Base-by-base conservation (phyloP, 2,888 invertebrate species). In the Ferrisia virgata region DNA sequence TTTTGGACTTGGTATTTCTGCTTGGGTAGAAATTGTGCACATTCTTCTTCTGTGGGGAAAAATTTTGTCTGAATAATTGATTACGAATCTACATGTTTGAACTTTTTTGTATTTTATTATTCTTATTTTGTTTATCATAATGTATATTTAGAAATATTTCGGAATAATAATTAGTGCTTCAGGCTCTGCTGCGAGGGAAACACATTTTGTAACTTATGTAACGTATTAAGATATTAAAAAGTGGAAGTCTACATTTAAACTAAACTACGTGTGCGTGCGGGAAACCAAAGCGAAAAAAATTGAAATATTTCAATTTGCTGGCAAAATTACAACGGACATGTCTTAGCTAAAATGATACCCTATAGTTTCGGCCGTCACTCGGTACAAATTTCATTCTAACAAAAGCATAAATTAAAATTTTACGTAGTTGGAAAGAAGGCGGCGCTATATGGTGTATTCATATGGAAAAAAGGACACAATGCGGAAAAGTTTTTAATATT, bases 251-350 rank as follows among this genome's bases (percentile, higher is more conserved):
- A 15, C 64, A 64, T 28, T n/a, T 64, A 64, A 64, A 64, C 28
- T 64, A 28, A 28, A 64, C 28, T 28, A 15, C 22, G 64, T 64
- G 28, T 15, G 64, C 6, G 64, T 64, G 28, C 31, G 64, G 28
- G 28, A 28, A 64, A 28, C 28, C 25, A 6, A 64, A 64, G 64
- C 25, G 64, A 28, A 28, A 28, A 15, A 28, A 64, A 64, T 64
- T 64, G 64, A 64, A 64, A 64, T 64, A 64, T 64, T 64, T 64
- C 64, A 28, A 64, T 64, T 64, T 28, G 64, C 28, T 64, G 64
- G 64, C 64, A 64, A 64, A 64, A 64, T 64, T 64, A 64, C 64
- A 64, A 64, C 64, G 28, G 64, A 28, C 64, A 15, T 13, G 64
- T 64, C 28, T 64, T 28, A 64, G 64, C 64, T 64, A 15, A 53